Conservation (phyloP, 2,113 vertebrate species). For the Ochotona curzoniae region DNA sequence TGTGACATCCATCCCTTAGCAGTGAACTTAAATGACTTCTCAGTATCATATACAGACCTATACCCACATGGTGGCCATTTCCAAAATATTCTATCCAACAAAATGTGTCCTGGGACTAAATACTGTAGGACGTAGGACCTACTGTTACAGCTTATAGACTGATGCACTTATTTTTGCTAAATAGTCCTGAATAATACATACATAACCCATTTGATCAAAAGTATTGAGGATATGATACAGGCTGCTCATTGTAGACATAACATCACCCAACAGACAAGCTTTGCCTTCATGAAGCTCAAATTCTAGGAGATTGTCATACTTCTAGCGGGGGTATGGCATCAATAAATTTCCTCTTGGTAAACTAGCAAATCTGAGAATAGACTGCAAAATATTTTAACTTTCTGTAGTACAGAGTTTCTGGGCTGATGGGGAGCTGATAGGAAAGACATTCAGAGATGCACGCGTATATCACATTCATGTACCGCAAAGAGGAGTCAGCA, state of each 20-base stretch:
- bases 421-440: not conserved
- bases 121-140: not conserved
- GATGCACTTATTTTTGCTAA: not conserved
- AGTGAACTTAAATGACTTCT: not conserved
- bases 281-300: not conserved
- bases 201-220: not conserved
- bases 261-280: not conserved
- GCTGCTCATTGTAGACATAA: not conserved
- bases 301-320: not conserved
- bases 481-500: not conserved
- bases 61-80: not conserved
- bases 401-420: not conserved
- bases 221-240: not conserved
- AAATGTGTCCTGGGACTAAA: not conserved
- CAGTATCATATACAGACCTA: not conserved
- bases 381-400: not conserved
- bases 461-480: not conserved
- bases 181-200: not conserved
- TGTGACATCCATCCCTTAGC: not conserved
- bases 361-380: conserved; percentile 27
- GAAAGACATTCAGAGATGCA: not conserved
- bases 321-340: not conserved
- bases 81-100: not conserved
- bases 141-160: not conserved
- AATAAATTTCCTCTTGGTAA: not conserved